Base-by-base conservation (phyloP, 2,888 invertebrate genomes). In the Eristalinus sepulchralis region DNA sequence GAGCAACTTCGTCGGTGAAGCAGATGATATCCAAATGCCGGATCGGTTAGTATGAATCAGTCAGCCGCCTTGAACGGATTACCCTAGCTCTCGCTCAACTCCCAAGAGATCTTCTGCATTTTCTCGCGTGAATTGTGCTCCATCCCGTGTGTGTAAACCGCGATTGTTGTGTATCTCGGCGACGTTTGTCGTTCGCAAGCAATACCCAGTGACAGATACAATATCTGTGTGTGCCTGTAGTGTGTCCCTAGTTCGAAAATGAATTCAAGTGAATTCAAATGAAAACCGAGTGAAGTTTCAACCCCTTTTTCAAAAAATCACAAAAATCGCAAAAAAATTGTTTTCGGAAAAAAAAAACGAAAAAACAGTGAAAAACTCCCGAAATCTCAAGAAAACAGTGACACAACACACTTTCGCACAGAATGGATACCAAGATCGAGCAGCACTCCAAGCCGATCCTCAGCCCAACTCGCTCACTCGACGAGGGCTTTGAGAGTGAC, bases 401-500 rank as follows among this genome's bases (percentile, higher is more conserved):
- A 47, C 27, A 33, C 47, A 33, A 53, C 22, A 6, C 17, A 34
- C 36, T 10, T 10, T 8, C 47, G 47, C 47, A 17, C 47, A 70
- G 64, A 83, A 89, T 89, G 89, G 89, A 89, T 83, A 88, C 90
- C 81, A 92, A 92, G 91, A 89, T 91, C 88, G 92, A 92, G 89
- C 90, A 91, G 83, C 91, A 91, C 88, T 91, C 91, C 72, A 93
- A 93, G 88, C 92, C 92, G 83, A 92, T 92, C 89, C 90, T 93
- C 84, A 93, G 93, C 90, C 92, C 93, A 89, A 93, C 92, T 87
- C 91, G 93, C 91, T 93, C 93, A 88, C 91, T 93, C 81, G 93
- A 93, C 83, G 93, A 93, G 91, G 93, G 93, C 89, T 93, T 93
- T 89, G 93, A 93, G 92, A 93, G 93, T 90, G 93, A 93, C 92